Evolutionary conservation across 2,797 vertebrate genomes (phyloP), one percentile per base, ranked within the genome.

Genomic region (Bryconaethiops microstoma): DNA sequence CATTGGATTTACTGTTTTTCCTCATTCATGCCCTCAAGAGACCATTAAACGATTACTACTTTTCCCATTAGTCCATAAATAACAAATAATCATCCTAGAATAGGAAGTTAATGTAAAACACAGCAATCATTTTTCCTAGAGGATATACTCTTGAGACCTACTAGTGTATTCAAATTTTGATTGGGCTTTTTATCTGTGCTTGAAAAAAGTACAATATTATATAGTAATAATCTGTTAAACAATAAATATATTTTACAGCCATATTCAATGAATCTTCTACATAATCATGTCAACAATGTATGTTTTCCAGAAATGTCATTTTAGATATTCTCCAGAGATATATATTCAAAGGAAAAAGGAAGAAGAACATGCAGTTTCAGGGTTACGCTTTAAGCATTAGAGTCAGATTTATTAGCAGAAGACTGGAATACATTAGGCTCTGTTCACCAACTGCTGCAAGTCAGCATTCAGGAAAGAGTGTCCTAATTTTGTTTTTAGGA

Each of bases 11-110:
- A 73, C 77, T 42, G 52, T 88, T 79, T 82, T 50, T 54, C 35
- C 79, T 19, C 35, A 16, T 64, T 76, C 52, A 75, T 73, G 68
- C 79, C 69, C 68, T 70, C 25, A 17, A 6, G 65, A 42, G 29
- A 55, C 16, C 7, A 68, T 81, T 82, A 77, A 68, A 82, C 1
- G 16, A n/a, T 39, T 79, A 63, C 45, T 77, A 25, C 29, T 8
- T 19, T 85, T 71, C 55, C 73, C 19, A 80, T 80, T 78, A 70
- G 80, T 16, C 71, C 75, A 72, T 17, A 84, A 83, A 86, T 67
- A 81, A 82, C 69, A 74, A 45, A 73, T 21, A 29, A 54, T 79
- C 21, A 72, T 54, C 2, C 14, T 54, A 39, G 39, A 75, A 40
- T 62, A 68, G 13, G 35, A 45, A 8, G 19, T 4, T 50, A 45